Conservation (phyloP, 2,797 vertebrate species). For the Mormyrus proboscirostris region DNA sequence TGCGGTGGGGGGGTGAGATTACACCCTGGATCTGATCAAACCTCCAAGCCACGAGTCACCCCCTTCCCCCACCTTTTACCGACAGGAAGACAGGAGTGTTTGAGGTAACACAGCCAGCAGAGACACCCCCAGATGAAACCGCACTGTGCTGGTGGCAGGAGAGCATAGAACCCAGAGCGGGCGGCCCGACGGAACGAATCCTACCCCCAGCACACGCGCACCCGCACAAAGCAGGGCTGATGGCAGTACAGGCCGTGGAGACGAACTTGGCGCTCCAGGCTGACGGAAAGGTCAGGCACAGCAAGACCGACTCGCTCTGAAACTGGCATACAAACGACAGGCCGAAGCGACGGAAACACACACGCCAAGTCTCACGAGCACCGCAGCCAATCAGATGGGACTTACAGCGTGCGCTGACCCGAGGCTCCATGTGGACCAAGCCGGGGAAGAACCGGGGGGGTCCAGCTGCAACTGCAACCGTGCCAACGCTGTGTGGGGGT, state of each 20-base stretch:
- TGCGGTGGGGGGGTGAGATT: neutral
- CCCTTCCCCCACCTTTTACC: neutral
- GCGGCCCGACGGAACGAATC: no score
- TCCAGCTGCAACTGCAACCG: constrained; percentile 17
- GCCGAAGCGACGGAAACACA: neutral
- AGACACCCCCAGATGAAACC: neutral
- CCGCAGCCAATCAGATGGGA: neutral
- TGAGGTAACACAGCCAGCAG: neutral
- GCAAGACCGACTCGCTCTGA: neutral
- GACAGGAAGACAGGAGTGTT: neutral
- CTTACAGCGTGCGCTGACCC: neutral
- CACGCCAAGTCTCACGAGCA: neutral
- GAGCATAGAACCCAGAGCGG: neutral
- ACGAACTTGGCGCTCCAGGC: neutral
- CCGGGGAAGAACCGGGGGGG: neutral
- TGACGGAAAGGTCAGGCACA: neutral
- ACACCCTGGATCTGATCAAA: neutral
- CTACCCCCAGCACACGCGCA: neutral
- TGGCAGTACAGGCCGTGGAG: neutral
- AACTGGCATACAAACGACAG: neutral
- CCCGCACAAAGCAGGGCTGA: neutral
- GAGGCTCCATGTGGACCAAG: neutral
- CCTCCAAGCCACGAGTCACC: neutral
- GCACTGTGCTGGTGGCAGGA: neutral
- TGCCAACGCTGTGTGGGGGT: neutral